Evolutionary conservation across 2,888 invertebrate species (phyloP), one percentile per base, ranked within the genome.

Genomic region (Pyrrhosoma nymphula): DNA sequence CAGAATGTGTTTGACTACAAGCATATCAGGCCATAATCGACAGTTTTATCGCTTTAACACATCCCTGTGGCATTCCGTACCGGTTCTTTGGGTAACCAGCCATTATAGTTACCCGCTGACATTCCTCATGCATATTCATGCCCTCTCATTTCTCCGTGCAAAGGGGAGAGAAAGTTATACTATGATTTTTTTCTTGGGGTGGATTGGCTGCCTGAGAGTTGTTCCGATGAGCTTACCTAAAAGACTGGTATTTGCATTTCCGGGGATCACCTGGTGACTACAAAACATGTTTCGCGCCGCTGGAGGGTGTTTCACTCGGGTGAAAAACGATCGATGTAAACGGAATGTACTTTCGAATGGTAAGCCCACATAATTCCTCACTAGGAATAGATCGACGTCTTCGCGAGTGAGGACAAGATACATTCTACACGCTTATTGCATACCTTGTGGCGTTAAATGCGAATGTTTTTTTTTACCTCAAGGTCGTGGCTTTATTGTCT

Each of bases 51-150:
- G 35, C 35, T 35, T 14, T 14, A 82, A 82, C 26, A 82, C 14
- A 35, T 82, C 35, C 82, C n/a, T 10, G 0, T 82, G 82, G 35
- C 12, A 35, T 82, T 35, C 6, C 35, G 35, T 35, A 18, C 82
- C 30, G 14, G 35, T 30, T 82, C 18, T 18, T 30, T 16, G 30
- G 35, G 30, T 10, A 18, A 12, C 30, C 0, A 82, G 82, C 35
- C 30, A 35, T 82, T 82, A 82, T 30, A 82, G 35, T 82, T 82
- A 82, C 82, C 82, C 35, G 26, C 82, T 26, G 26, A 82, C 35
- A 82, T 35, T 82, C 82, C n/a, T 26, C 82, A 82, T 82, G 82
- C 35, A 82, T 16, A 82, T 82, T 82, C 82, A 82, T 82, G 35
- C 12, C 30, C 82, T 8, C 16, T 35, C 35, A 82, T 82, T 35